Base-by-base conservation (phyloP, 1,140 invertebrate genomes). In the Sitophilus oryzae region DNA sequence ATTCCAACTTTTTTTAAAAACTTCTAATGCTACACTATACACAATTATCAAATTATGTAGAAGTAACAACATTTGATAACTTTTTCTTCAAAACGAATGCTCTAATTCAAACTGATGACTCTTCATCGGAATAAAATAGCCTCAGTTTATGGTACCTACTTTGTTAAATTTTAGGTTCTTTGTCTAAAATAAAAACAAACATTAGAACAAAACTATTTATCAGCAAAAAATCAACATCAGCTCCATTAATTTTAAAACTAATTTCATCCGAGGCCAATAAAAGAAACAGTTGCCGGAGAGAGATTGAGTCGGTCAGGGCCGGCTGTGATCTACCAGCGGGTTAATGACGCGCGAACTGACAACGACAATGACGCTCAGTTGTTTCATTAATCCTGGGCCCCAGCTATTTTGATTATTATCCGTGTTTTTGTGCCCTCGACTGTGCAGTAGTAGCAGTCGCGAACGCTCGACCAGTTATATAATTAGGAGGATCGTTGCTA, bases 351-450 rank as follows among this genome's bases (percentile, higher is more conserved):
- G 37, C 14, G 25, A 49, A 49, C 35, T 4, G 30, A 51, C 22
- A 16, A 20, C 46, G 5, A 21, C 48, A 22, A 25, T 22, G 23
- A 40, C 30, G 37, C 22, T 40, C 38, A n/a, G 37, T 30, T 41
- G 48, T 51, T 51, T 51, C 48, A 51, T 51, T 51, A 51, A 51
- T 51, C 14, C 35, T 5, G 37, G 48, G 45, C 14, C 23, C 44
- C 23, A 3, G 44, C 44, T 46, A 46, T 46, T 34, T 23, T 23
- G 44, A 46, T 46, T 46, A 46, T 46, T 46, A 46, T 46, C 44
- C 8, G n/a, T 6, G 48, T 51, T 51, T 51, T 51, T 51, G 48
- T 23, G 15, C 37, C 22, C 30, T n/a, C n/a, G 38, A 41, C 18
- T 8, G 4, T 41, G 38, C 38, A 41, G 38, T 41, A 5, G 14